These are phyloP conservation scores for Conchocele bisecta DNA, from an alignment of 2,888 invertebrate species.

Conservation along the genomic window DNA sequence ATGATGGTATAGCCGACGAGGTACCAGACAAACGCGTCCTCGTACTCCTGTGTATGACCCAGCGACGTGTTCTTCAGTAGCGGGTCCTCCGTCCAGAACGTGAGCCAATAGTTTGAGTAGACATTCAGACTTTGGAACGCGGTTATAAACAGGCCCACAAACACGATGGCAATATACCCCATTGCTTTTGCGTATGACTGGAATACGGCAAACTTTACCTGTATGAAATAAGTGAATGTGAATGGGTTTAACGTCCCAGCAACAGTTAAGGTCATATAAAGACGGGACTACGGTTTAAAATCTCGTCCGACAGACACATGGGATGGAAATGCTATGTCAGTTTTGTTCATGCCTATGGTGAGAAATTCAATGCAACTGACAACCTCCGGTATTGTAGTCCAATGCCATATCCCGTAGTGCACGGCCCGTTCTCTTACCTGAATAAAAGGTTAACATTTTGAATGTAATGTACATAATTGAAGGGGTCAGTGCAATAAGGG, in stretches of 20 bases:
- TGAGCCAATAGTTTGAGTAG: conserved; percentile 77
- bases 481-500: too few species aligned
- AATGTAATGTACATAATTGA: too few species aligned
- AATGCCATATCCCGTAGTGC: too few species aligned
- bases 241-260: too few species aligned
- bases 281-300: too few species aligned
- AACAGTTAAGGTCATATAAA: too few species aligned
- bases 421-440: background rate
- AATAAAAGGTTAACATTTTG: too few species aligned
- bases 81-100: conserved; percentile 77
- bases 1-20: conserved; percentile 83
- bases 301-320: too few species aligned
- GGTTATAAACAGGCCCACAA: conserved; percentile 86
- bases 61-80: conserved; percentile 63
- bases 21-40: conserved; percentile 70
- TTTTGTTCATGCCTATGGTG: too few species aligned
- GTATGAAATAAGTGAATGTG: conserved; percentile 32
- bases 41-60: conserved; percentile 60
- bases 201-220: conserved; percentile 93
- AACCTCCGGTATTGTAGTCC: too few species aligned
- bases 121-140: conserved; percentile 71
- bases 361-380: too few species aligned
- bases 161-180: conserved; percentile 88
- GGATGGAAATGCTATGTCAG: too few species aligned
- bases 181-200: conserved; percentile 93